These are phyloP conservation scores for Porites evermanni DNA, from an alignment of 92 coral and sea anemone species.

Conservation along the genomic window DNA sequence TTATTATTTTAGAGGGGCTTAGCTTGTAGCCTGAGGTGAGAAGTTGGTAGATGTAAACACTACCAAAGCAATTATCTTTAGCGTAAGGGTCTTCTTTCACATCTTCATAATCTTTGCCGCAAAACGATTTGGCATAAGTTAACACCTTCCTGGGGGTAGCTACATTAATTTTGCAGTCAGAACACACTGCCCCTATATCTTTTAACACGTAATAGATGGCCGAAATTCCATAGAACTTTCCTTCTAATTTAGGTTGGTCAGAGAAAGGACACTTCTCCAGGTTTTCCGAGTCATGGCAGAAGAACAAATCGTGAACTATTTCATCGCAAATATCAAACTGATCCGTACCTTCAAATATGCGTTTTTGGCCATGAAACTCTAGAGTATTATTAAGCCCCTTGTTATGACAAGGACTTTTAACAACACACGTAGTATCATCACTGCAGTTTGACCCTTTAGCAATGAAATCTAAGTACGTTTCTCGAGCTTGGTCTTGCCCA, in stretches of 20 bases:
- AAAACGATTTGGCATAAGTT: background rate
- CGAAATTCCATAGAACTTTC: constrained; percentile 36
- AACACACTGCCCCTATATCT: constrained; percentile 29
- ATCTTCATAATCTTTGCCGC: constrained; percentile 1
- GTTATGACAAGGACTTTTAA: constrained; percentile 54
- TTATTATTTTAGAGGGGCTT: background rate
- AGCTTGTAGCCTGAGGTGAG: constrained; percentile 20
- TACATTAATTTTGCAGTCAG: constrained; percentile 1
- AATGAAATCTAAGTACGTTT: constrained; percentile 2
- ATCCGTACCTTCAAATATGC: constrained; percentile 11
- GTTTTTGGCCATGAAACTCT: constrained; percentile 14
- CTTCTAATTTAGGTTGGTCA: constrained; percentile 45
- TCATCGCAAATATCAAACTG: background rate
- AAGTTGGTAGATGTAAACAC: constrained; percentile 41
- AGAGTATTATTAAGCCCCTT: constrained; percentile 12
- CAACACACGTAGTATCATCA: background rate
- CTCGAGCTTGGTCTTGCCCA: constrained; percentile 49
- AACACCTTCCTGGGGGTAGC: constrained; percentile 8
- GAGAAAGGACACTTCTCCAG: constrained; percentile 36
- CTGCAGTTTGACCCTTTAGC: background rate
- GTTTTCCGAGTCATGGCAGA: constrained; percentile 20
- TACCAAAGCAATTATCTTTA: constrained; percentile 24
- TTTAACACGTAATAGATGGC: background rate
- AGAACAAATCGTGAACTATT: constrained; percentile 21
- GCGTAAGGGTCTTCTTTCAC: background rate